Base-by-base conservation (phyloP, 2,888 invertebrate genomes). In the Ephialtes manifestator region DNA sequence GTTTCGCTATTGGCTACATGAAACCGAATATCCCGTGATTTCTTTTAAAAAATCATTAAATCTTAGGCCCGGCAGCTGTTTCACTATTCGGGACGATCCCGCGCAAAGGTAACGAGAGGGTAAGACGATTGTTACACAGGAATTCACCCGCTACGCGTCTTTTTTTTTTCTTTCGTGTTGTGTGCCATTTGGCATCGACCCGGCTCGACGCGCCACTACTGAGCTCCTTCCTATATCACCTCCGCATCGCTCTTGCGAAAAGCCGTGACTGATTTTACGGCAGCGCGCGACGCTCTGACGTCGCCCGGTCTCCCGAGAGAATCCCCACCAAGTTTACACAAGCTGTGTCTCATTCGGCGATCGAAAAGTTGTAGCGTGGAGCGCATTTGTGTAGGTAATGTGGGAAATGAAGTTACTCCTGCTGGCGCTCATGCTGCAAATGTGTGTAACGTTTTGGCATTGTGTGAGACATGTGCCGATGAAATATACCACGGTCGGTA, bases 171-270 rank as follows among this genome's bases (percentile, higher is more conserved):
- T 8, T 24, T 18, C 60, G 35, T 20, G 55, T 55, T 48, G n/a
- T 48, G 31, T 39, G 46, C 48, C 74, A 39, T 46, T 78, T 78
- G n/a, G 53, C 81, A 81, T 78, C 84, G 74, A 81, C 74, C 84
- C 84, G 84, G 81, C 68, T 55, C 80, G 28, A 71, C 63, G 58
- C 35, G 43, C 39, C 68, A 55, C 55, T 24, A 24, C 28, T n/a
- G 18, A 35, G n/a, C 48, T 63, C 18, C 28, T 8, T 43, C 18
- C 35, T 63, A 43, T 65, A 43, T 71, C 79, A 79, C 63, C 71
- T 65, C 71, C 65, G 68, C 72, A 80, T 65, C 71, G 63, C 48
- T 48, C 79, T 39, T 63, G 53, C 63, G 79, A 53, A 72, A 43
- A 53, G 28, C 51, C 71, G 71, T 51, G 60, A 79, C 71, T 79